Conservation (phyloP, 2,797 vertebrate genomes). For the Sebastolobus altivelis region DNA sequence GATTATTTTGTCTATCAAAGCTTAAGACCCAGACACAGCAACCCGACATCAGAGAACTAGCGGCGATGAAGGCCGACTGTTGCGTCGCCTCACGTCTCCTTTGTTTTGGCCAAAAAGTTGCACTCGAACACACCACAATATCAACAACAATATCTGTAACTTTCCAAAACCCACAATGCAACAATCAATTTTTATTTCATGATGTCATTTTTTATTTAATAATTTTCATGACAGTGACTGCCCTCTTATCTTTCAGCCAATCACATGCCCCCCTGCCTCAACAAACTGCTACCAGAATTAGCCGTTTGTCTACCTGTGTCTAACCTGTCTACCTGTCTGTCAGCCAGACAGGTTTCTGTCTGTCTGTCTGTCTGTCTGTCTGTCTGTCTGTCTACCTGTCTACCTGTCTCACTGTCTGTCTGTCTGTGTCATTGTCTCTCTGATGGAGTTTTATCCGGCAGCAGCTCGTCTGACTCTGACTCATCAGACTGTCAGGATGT, state of each 20-base stretch:
- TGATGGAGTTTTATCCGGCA: neutral
- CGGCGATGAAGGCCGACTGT: no score
- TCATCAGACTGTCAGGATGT: conserved; percentile 23
- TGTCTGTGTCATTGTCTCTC: neutral
- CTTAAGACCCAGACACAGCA: no score
- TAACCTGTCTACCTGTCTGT: no score
- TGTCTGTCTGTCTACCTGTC: no score
- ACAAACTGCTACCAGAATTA: neutral
- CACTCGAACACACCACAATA: no score
- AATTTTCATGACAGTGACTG: neutral
- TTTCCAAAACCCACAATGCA: neutral
- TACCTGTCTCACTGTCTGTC: neutral
- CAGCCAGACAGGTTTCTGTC: no score
- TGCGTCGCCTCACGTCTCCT: no score
- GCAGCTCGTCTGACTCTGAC: conserved; percentile 3
- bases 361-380: no score
- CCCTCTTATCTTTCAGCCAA: neutral
- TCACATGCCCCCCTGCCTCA: neutral
- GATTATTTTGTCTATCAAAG: neutral
- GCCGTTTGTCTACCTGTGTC: no score
- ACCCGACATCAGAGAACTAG: no score
- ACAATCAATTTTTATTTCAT: neutral
- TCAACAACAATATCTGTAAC: neutral
- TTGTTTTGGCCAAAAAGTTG: no score
- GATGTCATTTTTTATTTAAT: neutral